phyloP scores from a whole-genome alignment of 2,113 vertebrate species.

The Eublepharis macularius region DNA sequence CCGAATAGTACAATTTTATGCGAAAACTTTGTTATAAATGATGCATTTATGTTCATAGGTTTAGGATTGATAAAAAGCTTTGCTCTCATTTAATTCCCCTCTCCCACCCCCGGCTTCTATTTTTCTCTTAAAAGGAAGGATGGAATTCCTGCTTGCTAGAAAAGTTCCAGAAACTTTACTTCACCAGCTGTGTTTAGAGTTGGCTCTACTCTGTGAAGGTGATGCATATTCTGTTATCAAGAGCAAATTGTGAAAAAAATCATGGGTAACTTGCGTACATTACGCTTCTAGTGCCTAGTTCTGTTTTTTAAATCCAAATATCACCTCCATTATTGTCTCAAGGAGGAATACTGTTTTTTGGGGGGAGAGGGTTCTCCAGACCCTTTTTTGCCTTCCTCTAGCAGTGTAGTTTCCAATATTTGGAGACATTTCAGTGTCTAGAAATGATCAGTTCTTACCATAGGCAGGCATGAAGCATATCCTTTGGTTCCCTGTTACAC shows the following conservation, averaged over 20 bases:
- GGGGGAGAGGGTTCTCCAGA: no score
- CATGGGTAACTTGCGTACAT: not conserved
- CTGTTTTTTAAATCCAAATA: not conserved
- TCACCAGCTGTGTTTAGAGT: not conserved
- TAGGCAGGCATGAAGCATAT: not conserved
- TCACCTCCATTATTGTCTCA: not conserved
- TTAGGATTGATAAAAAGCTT: no score
- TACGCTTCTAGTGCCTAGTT: not conserved
- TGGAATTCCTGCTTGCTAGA: no score
- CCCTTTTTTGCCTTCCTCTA: not conserved
- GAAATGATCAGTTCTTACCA: not conserved
- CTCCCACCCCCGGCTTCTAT: no score
- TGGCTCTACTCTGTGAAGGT: not conserved
- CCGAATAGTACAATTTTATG: no score
- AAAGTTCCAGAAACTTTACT: no score
- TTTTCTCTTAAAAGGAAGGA: no score
- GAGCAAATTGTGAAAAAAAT: not conserved
- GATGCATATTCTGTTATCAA: not conserved
- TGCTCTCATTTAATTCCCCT: no score
- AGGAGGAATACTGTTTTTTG: not conserved
- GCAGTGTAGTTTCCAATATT: not conserved
- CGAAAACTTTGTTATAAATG: no score
- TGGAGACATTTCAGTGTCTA: not conserved
- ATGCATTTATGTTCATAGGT: no score
- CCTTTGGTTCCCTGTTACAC: not conserved